Evolutionary conservation across 1,140 invertebrate species (phyloP), one percentile per base, ranked within the genome.

Genomic region (Sarcophaga bullata): DNA sequence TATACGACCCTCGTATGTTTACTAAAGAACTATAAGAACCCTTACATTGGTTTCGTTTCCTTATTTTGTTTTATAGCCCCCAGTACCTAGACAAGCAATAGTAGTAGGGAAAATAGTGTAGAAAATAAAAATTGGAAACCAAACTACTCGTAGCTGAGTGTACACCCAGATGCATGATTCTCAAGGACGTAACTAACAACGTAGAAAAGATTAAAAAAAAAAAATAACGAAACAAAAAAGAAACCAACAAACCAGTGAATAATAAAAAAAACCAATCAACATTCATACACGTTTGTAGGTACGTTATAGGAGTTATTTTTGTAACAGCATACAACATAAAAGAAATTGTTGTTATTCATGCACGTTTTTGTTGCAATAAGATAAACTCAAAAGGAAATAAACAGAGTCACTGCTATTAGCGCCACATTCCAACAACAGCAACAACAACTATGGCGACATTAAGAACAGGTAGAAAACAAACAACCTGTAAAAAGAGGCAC

Each of bases 181-280:
- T 68, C 62, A 68, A 68, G 62, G 62, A 68, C 62, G 62, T 19
- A 68, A 25, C 62, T 68, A 68, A 68, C 62, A 68, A 68, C 62
- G 62, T 68, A 68, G n/a, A 68, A 68, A 62, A 62, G 54, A 62
- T 15, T 62, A 15, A 0, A 7, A 62, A 13, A 62, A 62, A 62
- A 62, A 4, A 37, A 62, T 11, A 62, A 62, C 54, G n/a, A n/a
- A 62, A 13, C 15, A 62, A 37, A 62, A 68, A 68, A 68, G 9
- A n/a, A n/a, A 68, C 25, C 25, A 37, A 37, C 25, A 37, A 37
- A 37, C 1, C 25, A 37, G 4, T 37, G 25, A 37, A 37, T 37
- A 37, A 1, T 2, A 37, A 37, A 37, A n/a, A n/a, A n/a, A n/a
- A n/a, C n/a, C n/a, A n/a, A 37, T 4, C 25, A 37, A 37, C 25